Evolutionary conservation across 2,113 vertebrate species (phyloP).

Genomic region (Spermophilus dauricus): DNA sequence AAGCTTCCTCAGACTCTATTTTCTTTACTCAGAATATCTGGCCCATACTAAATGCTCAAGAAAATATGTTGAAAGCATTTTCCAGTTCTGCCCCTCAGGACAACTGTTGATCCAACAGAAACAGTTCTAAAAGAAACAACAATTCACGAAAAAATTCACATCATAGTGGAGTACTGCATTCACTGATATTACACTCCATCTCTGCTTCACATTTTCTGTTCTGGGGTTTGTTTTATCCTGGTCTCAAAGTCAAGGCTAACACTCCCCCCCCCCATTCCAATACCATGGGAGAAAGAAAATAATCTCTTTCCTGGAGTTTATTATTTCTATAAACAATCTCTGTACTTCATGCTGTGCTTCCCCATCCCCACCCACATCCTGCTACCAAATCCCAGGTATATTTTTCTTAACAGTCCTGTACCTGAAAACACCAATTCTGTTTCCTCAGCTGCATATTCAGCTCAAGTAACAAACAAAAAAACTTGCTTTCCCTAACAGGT

Average conservation of each 20-base stretch:
- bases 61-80: conserved; percentile 17
- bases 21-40: not conserved
- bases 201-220: not conserved
- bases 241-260: not conserved
- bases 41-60: not conserved
- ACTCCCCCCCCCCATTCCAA: not conserved
- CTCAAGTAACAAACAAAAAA: not conserved
- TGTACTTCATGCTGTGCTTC: not conserved
- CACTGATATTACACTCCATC: not conserved
- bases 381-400: not conserved
- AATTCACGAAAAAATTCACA: not conserved
- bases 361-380: not conserved
- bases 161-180: not conserved
- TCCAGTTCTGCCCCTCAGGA: not conserved
- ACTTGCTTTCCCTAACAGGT: not conserved
- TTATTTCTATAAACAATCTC: not conserved
- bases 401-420: not conserved
- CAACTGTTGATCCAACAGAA: not conserved
- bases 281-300: not conserved
- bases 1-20: not conserved
- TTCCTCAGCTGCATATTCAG: not conserved
- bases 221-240: not conserved
- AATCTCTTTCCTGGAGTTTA: not conserved
- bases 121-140: not conserved
- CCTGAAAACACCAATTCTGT: not conserved